Percentiles rank a stretch among this genome's conserved stretches.
These are phyloP conservation scores for Rhamphomyia laevipes DNA, from an alignment of 2,888 invertebrate species.

Conservation along the genomic window DNA sequence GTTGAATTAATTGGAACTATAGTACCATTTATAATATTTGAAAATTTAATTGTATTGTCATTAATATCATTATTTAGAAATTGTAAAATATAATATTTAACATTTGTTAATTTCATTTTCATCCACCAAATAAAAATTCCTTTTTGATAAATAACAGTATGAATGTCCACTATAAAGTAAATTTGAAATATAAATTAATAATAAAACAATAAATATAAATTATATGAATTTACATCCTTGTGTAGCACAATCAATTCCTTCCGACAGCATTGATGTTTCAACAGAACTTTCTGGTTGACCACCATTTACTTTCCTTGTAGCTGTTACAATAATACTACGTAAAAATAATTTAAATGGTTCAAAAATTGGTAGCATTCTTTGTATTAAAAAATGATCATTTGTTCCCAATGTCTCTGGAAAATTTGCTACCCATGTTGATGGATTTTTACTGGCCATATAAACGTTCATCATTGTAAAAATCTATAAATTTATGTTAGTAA, in stretches of 20 bases:
- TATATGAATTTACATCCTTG: constrained; percentile 31
- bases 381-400: constrained; percentile 30
- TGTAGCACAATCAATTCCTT: constrained; percentile 32
- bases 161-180: constrained; percentile 12
- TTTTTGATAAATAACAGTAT: constrained; percentile 10
- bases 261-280: constrained; percentile 22
- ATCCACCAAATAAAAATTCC: constrained; percentile 19
- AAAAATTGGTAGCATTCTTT: constrained; percentile 28
- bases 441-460: constrained; percentile 31
- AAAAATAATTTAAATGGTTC: constrained; percentile 31
- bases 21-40: constrained; percentile 15
- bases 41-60: constrained; percentile 12
- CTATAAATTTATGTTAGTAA: constrained; percentile 22
- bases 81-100: constrained; percentile 15
- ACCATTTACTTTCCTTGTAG: constrained; percentile 14
- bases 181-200: not conserved
- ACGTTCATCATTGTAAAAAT: constrained; percentile 30
- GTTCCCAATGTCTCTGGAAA: constrained; percentile 28
- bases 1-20: constrained; percentile 8
- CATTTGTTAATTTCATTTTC: constrained; percentile 5
- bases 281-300: not conserved
- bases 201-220: not conserved
- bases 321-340: constrained; percentile 29
- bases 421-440: constrained; percentile 30
- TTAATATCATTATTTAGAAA: constrained; percentile 14